Conservation (phyloP, 2,888 invertebrate species). For the Protodeltote pygarga region DNA sequence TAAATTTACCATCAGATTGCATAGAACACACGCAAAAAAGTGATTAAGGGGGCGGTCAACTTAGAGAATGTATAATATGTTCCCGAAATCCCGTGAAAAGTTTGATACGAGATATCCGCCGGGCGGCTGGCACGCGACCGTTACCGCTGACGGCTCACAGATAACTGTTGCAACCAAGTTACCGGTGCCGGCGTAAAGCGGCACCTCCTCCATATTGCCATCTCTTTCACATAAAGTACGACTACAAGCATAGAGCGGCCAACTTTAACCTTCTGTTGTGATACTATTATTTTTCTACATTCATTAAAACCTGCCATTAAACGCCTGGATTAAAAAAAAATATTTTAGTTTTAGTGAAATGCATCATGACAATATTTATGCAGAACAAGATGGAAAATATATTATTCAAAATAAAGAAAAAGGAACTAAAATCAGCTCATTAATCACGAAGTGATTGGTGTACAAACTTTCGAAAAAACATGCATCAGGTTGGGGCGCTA, state of each 20-base stretch:
- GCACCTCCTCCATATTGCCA: slow-evolving; percentile 71
- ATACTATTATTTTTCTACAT: slow-evolving; percentile 64
- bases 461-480: too few species aligned
- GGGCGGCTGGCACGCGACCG: slow-evolving; percentile 59
- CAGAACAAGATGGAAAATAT: too few species aligned
- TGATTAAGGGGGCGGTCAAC: slow-evolving; percentile 74
- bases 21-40: slow-evolving; percentile 79
- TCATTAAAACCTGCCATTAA: too few species aligned
- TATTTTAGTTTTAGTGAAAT: too few species aligned
- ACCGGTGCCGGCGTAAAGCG: slow-evolving; percentile 60
- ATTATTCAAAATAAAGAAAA: too few species aligned
- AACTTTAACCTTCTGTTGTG: slow-evolving; percentile 65
- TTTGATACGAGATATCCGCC: slow-evolving; percentile 63
- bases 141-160: slow-evolving; percentile 54
- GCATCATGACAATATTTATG: too few species aligned
- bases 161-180: slow-evolving; percentile 73
- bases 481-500: too few species aligned
- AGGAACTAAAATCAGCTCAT: too few species aligned
- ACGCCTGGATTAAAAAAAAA: too few species aligned
- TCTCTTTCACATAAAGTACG: slow-evolving; percentile 67
- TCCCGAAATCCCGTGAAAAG: slow-evolving; percentile 81
- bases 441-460: too few species aligned
- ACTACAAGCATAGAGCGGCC: slow-evolving; percentile 65
- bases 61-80: slow-evolving; percentile 66
- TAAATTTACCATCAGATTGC: slow-evolving; percentile 66